Base-by-base conservation (phyloP, 2,888 invertebrate species). In the Anoncus sp. region DNA sequence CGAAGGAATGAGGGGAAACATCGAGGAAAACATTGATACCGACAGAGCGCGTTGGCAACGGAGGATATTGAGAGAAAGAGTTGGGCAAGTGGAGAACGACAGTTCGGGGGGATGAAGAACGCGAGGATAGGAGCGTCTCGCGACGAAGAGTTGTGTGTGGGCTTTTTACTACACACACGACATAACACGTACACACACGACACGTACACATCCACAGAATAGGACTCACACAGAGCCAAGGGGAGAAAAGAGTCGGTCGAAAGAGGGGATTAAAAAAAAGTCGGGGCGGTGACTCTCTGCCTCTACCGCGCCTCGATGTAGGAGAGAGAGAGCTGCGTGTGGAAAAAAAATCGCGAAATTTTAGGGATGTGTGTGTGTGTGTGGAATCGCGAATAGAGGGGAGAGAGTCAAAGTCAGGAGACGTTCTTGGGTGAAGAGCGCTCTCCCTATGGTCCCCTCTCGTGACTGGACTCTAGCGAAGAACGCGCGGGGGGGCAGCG, bases 141-240 rank as follows among this genome's bases (percentile, higher is more conserved):
- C 88, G 92, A 89, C 91, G 92, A 92, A 70, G 53, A 75, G 78
- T 47, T 35, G 70, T n/a, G n/a, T n/a, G 53, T 40, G 27, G n/a
- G 49, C n/a, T 20, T 51, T 59, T 51, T 3, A 0, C 18, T 24
- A 51, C 35, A 51, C 31, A 67, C 40, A 38, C 16, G n/a, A 16
- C 16, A 31, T 3, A 43, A n/a, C 24, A 5, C 16, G 22, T n/a
- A 18, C 24, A 31, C 16, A 55, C 24, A 38, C n/a, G n/a, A 53
- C 27, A 2, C 43, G 57, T n/a, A n/a, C 40, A 66, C 51, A 59
- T 10, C 40, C 40, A 62, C 51, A 4, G 10, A 22, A 6, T 18
- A 16, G 24, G 31, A n/a, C 65, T 31, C 60, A 47, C 40, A 27
- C 51, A n/a, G 9, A 24, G 51, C 57, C 22, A 53, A 57, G 12